phyloP scores from a whole-genome alignment of 2,888 invertebrate genomes.

The Cryptocephalus primarius region DNA sequence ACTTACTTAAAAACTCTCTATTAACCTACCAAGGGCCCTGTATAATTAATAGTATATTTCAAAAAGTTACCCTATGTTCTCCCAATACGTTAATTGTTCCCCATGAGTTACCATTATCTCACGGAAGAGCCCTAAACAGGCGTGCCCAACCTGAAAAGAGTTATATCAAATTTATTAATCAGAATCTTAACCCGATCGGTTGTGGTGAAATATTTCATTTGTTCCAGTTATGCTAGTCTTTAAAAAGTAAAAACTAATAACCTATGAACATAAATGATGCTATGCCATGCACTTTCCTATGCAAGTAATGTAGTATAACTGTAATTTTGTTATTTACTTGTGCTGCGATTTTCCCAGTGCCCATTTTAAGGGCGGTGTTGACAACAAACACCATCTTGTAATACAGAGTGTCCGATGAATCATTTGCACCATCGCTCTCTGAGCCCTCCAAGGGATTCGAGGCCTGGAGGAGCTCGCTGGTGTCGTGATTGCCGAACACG shows the following conservation, averaged over 20 bases:
- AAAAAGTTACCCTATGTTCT: slow-evolving; percentile 34
- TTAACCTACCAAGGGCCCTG: too few species aligned
- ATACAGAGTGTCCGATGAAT: slow-evolving; percentile 24
- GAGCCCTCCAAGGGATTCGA: slow-evolving; percentile 7
- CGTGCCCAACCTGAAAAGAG: slow-evolving; percentile 42
- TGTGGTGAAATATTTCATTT: too few species aligned
- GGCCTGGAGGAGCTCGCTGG: slow-evolving; percentile 8
- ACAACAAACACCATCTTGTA: slow-evolving; percentile 57
- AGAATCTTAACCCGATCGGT: too few species aligned
- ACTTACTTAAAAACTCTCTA: too few species aligned
- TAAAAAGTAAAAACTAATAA: too few species aligned
- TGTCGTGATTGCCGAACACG: slow-evolving; percentile 28
- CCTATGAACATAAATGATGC: too few species aligned
- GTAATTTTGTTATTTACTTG: slow-evolving; percentile 33
- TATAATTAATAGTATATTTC: too few species aligned
- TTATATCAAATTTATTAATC: slow-evolving; percentile 1
- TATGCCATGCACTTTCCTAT: too few species aligned
- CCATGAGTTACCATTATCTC: slow-evolving; percentile 34
- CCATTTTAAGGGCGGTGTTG: slow-evolving; percentile 49
- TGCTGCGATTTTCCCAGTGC: slow-evolving; percentile 48
- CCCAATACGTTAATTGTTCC: slow-evolving; percentile 42
- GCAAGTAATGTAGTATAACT: too few species aligned
- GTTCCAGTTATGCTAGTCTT: too few species aligned
- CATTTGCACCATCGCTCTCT: slow-evolving; percentile 22
- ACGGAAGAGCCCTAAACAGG: slow-evolving; percentile 45